Base-by-base conservation (phyloP, 1,140 invertebrate genomes). In the Drosophila paulistorum region DNA sequence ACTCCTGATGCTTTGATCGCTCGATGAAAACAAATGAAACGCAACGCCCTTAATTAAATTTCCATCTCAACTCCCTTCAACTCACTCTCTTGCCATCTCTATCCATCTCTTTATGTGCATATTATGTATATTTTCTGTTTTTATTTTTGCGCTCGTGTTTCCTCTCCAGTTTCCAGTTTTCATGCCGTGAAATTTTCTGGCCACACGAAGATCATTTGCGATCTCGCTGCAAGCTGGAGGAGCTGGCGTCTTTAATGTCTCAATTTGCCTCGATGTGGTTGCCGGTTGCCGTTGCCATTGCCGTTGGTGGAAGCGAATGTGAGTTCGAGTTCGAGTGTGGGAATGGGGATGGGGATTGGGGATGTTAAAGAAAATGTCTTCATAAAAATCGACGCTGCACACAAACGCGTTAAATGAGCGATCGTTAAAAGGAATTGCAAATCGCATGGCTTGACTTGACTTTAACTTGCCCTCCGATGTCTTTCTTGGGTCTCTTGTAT, bases 361-460 rank as follows among this genome's bases (percentile, higher is more conserved):
- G 61, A 30, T 30, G 30, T 30, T 30, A 30, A 30, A 30, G 45
- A 37, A 33, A 87, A 87, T 87, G 84, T 83, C 83, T 89, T 87
- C 79, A 87, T 89, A 81, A 87, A 86, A 82, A 86, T 26, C 66
- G 71, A 79, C 79, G 66, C 77, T 74, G 65, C 79, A 79, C 76
- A 73, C 64, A 87, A 87, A 89, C 84, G 84, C 83, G 83, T 89
- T 87, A 87, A 87, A 87, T 83, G 83, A 80, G 83, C 84, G 84
- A 87, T 87, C 83, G 83, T 87, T 86, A 87, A 87, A 83, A 70
- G 77, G 79, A 82, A 82, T 71, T 68, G 82, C 75, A 67, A 77
- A 71, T 83, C 70, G 67, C 63, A 65, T 71, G 68, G 74, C 74
- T 75, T 74, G 63, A 71, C 39, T 57, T 51, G 45, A 51, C 17